phyloP scores from a whole-genome alignment of 2,888 invertebrate species.

The Salpingus planirostris region DNA sequence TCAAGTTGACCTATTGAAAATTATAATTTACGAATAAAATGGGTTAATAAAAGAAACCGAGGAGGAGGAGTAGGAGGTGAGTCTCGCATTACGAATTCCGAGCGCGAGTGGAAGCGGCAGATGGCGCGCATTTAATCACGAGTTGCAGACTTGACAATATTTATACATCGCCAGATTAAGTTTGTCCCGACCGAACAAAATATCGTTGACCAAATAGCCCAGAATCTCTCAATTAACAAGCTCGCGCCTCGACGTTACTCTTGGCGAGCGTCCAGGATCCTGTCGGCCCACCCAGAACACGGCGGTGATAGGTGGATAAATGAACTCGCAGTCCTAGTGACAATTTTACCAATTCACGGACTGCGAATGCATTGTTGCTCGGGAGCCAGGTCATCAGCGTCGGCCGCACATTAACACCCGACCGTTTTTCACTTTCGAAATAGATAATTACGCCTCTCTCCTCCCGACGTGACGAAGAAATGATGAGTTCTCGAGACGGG shows the following conservation, averaged over 20 bases:
- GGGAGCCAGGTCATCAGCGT: conserved; percentile 33
- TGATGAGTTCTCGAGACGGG: conserved; percentile 25
- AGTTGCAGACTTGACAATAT: conserved; percentile 39
- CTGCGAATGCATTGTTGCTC: conserved; percentile 34
- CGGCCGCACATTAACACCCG: conserved; percentile 35
- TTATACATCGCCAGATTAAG: conserved; percentile 36
- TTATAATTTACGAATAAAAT: too few species aligned
- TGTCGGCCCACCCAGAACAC: conserved; percentile 31
- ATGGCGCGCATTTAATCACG: conserved; percentile 30
- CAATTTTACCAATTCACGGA: conserved; percentile 36
- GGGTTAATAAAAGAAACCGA: too few species aligned
- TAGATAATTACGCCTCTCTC: conserved; percentile 27
- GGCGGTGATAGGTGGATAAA: conserved; percentile 36
- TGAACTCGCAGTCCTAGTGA: conserved; percentile 30
- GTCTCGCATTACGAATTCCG: conserved; percentile 6
- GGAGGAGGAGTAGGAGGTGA: too few species aligned
- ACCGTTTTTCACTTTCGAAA: conserved; percentile 23
- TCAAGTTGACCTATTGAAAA: too few species aligned
- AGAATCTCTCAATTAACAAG: conserved; percentile 39
- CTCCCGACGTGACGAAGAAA: conserved; percentile 33
- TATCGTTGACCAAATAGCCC: conserved; percentile 36
- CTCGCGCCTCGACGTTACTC: conserved; percentile 27
- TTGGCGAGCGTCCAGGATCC: conserved; percentile 24
- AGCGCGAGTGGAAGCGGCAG: conserved; percentile 14
- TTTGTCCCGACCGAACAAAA: conserved; percentile 32